Evolutionary conservation across 2,113 vertebrate genomes (phyloP).

Genomic region (Chauna torquata): DNA sequence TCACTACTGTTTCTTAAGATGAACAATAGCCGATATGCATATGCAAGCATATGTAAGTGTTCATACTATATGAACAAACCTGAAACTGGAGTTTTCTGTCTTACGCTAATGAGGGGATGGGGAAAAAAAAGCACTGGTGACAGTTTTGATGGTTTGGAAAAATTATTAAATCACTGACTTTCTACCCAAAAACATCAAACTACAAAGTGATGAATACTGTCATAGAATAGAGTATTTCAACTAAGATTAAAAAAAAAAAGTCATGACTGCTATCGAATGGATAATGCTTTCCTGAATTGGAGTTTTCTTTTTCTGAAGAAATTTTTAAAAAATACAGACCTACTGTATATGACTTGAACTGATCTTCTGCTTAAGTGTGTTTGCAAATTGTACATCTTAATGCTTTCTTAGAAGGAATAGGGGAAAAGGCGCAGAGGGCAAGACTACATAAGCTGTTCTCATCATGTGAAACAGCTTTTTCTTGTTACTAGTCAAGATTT

Average conservation of each 20-base stretch:
- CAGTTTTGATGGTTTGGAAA: neutral
- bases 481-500: neutral
- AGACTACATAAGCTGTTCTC: neutral
- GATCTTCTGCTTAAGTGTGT: neutral
- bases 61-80: neutral
- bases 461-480: neutral
- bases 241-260: neutral
- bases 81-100: neutral
- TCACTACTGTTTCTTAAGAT: neutral
- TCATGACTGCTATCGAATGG: neutral
- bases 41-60: neutral
- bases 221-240: neutral
- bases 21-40: neutral
- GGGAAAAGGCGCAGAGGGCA: accelerated
- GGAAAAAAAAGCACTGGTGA: neutral
- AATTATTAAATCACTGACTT: neutral
- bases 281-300: neutral
- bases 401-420: neutral
- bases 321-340: neutral
- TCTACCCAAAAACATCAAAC: neutral
- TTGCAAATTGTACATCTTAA: neutral
- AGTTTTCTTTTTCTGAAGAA: neutral
- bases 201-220: neutral
- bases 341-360: neutral
- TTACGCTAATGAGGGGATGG: neutral